These are phyloP conservation scores for Quadroppia sp. DNA, from an alignment of 2,888 invertebrate species.

Conservation along the genomic window DNA sequence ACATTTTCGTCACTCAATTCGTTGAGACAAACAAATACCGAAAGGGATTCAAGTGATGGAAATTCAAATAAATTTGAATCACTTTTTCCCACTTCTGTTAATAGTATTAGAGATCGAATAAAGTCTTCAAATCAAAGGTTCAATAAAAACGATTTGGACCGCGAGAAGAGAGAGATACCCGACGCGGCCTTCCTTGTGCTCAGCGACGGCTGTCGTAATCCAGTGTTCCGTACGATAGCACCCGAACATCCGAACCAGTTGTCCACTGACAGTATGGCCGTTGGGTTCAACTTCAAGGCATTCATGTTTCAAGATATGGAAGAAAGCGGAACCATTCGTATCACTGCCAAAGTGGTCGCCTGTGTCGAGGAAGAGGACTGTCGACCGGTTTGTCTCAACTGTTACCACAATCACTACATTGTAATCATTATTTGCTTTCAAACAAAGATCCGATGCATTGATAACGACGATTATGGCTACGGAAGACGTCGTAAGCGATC, in stretches of 20 bases:
- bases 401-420: background rate
- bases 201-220: constrained; percentile 51
- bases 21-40: background rate
- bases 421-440: background rate
- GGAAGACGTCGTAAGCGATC: constrained; percentile 17
- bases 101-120: background rate
- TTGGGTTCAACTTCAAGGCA: constrained; percentile 50
- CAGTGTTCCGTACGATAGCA: constrained; percentile 49
- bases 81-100: background rate
- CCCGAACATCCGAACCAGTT: constrained; percentile 50
- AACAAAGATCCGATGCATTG: background rate
- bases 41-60: background rate
- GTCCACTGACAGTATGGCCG: constrained; percentile 48
- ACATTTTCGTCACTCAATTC: background rate
- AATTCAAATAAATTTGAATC: background rate
- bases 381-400: constrained; percentile 48
- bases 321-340: constrained; percentile 49
- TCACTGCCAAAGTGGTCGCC: constrained; percentile 50
- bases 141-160: background rate
- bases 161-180: constrained; percentile 10
- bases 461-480: background rate
- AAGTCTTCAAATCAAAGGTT: background rate
- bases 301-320: constrained; percentile 52
- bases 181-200: constrained; percentile 49
- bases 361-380: constrained; percentile 51